Evolutionary conservation across 2,888 invertebrate genomes (phyloP).

Genomic region (Dicyrtomina minuta): DNA sequence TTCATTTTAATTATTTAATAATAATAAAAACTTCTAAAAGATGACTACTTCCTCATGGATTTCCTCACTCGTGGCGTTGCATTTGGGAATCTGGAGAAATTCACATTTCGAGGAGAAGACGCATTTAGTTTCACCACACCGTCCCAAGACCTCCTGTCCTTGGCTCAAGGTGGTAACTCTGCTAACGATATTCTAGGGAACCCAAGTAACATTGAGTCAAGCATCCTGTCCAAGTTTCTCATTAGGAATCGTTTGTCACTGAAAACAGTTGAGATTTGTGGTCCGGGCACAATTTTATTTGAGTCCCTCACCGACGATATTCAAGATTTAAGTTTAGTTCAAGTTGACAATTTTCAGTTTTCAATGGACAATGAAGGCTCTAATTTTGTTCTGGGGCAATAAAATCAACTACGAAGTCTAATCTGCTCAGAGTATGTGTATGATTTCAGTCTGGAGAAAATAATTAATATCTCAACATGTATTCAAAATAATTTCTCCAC

Average conservation of each 20-base stretch:
- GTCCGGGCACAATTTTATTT: neutral
- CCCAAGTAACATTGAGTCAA: conserved; percentile 4
- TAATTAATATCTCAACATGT: neutral
- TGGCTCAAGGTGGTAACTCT: too few species aligned
- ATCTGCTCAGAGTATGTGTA: conserved; percentile 8
- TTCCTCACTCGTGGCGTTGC: conserved; percentile 14
- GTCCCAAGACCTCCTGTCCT: neutral
- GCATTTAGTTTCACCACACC: neutral
- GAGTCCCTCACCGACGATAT: neutral
- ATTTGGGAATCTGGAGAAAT: conserved; percentile 14
- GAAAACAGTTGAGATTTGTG: conserved; percentile 2
- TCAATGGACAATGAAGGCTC: conserved; percentile 11
- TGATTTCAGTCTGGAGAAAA: conserved; percentile 10
- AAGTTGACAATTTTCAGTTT: conserved; percentile 10
- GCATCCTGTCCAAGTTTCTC: conserved; percentile 7
- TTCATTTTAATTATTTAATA: too few species aligned
- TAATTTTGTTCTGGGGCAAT: conserved; percentile 1
- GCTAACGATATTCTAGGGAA: neutral
- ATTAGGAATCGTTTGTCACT: neutral
- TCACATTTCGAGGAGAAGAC: conserved; percentile 13
- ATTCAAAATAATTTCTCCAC: neutral
- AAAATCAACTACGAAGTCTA: neutral
- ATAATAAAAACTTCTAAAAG: neutral
- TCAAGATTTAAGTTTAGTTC: conserved; percentile 1
- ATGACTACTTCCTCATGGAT: conserved; percentile 26